Percentiles rank a stretch among this genome's conserved stretches.
These are phyloP conservation scores for Rhynchomys soricoides DNA, from an alignment of 2,113 vertebrate species.

Conservation along the genomic window DNA sequence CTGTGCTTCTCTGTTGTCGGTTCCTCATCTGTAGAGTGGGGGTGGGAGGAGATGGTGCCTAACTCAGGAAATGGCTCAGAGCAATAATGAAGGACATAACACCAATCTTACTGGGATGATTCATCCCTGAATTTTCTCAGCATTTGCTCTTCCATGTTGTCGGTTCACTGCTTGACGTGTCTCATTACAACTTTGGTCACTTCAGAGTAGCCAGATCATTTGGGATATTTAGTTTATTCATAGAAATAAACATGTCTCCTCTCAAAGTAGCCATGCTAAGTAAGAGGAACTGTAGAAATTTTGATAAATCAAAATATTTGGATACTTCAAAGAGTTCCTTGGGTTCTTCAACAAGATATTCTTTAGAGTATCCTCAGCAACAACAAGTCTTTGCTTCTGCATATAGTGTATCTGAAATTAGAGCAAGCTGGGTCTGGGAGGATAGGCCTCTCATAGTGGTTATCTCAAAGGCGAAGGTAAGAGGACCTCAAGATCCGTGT, in stretches of 20 bases:
- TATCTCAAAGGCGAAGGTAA: not conserved
- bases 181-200: not conserved
- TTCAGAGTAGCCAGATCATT: not conserved
- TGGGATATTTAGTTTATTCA: not conserved
- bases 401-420: not conserved
- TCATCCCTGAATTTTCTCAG: not conserved
- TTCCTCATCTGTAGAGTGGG: not conserved
- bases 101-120: not conserved
- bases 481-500: not conserved
- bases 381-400: constrained; percentile 30
- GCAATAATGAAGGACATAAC: not conserved
- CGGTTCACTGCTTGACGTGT: not conserved
- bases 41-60: not conserved
- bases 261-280: not conserved
- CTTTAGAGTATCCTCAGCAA: not conserved
- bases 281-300: not conserved
- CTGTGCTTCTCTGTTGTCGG: not conserved
- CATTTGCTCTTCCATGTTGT: not conserved
- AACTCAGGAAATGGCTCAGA: not conserved
- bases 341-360: not conserved
- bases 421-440: not conserved
- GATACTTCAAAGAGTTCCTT: constrained; percentile 12
- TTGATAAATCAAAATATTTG: not conserved
- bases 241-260: not conserved
- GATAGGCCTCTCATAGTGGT: not conserved